Evolutionary conservation across 2,113 vertebrate species (phyloP), one percentile per base, ranked within the genome.

Genomic region (Ochotona princeps): DNA sequence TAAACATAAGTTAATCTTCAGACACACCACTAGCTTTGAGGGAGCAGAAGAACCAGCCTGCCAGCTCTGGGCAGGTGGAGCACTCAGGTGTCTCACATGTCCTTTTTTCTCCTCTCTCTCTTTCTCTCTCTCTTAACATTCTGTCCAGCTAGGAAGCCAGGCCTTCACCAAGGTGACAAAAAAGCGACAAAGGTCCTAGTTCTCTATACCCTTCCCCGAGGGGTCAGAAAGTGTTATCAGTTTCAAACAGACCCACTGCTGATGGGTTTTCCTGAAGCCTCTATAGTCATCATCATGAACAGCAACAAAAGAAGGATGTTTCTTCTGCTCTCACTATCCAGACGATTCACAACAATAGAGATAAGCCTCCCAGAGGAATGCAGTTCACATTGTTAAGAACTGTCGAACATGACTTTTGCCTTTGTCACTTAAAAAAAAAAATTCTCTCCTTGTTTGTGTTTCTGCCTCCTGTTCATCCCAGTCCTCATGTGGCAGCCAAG

Each of bases 101-200:
- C 73, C 51, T 30, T 30, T 57, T 51, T 69, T 82, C 38, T 73
- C 6, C 6, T 44, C 38, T 44, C 38, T 38, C 80, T 83, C 84
- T 44, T 44, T 44, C 38, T 44, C 38, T 38, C 80, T 83, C 84
- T 76, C 63, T 83, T 85, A 30, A 25, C 18, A 78, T 73, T 92
- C 78, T 88, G 26, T 54, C 63, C 49, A 87, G 67, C 54, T 73
- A 49, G 14, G 74, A 81, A 92, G 92, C 78, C 90, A 92, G 90
- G 54, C 1, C 13, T 72, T 51, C 47, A 76, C 70, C 78, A 89
- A 83, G 81, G 86, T 82, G 44, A 44, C 90, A 80, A 49, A 60
- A 86, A 79, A 65, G 35, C 44, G n/a, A 17, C 18, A n/a, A 88
- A 80, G 67, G 84, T 44, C 60, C 38, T 25, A 70, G 2, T 30